Percentiles rank a stretch among this genome's conserved stretches.
Conservation (phyloP, 2,113 vertebrate species). For the Seriola quinqueradiata region DNA sequence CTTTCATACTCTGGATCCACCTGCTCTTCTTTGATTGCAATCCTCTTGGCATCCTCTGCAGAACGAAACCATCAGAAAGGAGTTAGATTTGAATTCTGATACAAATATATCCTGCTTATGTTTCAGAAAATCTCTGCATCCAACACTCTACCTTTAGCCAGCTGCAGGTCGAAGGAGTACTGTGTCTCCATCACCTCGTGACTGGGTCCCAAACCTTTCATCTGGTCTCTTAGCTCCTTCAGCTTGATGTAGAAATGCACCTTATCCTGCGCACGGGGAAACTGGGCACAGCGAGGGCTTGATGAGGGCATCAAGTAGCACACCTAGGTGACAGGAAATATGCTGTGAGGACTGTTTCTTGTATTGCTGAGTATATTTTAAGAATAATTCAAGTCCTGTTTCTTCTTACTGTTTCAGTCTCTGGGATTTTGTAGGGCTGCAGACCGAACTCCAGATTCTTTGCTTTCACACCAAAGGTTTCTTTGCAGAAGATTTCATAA, state of each 20-base stretch:
- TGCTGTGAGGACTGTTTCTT: background rate
- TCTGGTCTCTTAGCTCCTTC: constrained; percentile 93
- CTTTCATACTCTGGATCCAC: constrained; percentile 95
- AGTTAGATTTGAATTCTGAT: background rate
- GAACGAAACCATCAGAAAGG: constrained; percentile 9
- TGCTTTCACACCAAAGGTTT: constrained; percentile 96
- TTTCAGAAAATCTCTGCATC: background rate
- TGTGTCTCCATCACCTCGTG: constrained; percentile 90
- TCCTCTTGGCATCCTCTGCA: constrained; percentile 95
- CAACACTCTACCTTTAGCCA: constrained; percentile 91
- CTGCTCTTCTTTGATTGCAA: constrained; percentile 96
- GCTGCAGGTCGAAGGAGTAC: constrained; percentile 91
- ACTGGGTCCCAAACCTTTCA: constrained; percentile 86
- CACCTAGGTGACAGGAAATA: constrained; percentile 81
- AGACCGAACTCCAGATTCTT: constrained; percentile 98
- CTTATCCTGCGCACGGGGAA: constrained; percentile 97
- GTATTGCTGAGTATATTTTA: background rate
- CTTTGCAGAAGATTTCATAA: constrained; percentile 99
- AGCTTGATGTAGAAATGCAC: constrained; percentile 99
- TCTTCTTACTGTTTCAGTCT: constrained; percentile 92
- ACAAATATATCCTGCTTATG: background rate
- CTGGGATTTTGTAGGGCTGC: constrained; percentile 96
- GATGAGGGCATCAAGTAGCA: constrained; percentile 98
- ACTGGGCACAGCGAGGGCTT: constrained; percentile 98
- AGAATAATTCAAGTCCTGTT: background rate